These are phyloP conservation scores for Apis florea DNA, from an alignment of 1,140 invertebrate genomes.

Conservation along the genomic window DNA sequence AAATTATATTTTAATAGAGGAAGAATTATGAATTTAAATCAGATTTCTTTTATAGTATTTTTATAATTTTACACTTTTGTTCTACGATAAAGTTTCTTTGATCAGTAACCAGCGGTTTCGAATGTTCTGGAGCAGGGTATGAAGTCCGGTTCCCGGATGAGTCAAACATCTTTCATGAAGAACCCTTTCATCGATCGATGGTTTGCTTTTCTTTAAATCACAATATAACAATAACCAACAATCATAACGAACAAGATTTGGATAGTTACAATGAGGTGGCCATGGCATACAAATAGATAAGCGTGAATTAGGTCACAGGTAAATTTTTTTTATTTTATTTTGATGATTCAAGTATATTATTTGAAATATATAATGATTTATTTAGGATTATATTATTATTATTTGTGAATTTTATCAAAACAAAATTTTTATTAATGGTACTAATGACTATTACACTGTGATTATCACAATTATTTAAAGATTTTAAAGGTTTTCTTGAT, in stretches of 20 bases:
- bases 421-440: background rate
- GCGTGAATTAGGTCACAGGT: conserved; percentile 84
- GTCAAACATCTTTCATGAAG: conserved; percentile 53
- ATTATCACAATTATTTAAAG: background rate
- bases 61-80: background rate
- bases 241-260: conserved; percentile 81
- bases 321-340: conserved; percentile 55
- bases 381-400: background rate
- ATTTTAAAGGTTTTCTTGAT: background rate
- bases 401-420: background rate
- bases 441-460: too few relatives aligned
- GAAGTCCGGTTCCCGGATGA: conserved; percentile 59
- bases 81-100: background rate
- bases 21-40: background rate
- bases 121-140: conserved; percentile 49
- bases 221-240: conserved; percentile 70
- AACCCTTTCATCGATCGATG: conserved; percentile 49
- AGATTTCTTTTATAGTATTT: background rate
- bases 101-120: background rate
- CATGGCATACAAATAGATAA: conserved; percentile 79
- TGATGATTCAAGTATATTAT: background rate
- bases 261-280: conserved; percentile 82
- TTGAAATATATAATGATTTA: background rate
- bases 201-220: conserved; percentile 47
- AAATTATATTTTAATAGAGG: background rate